Conservation (phyloP, 2,113 vertebrate species). For the Ptyas mucosa region DNA sequence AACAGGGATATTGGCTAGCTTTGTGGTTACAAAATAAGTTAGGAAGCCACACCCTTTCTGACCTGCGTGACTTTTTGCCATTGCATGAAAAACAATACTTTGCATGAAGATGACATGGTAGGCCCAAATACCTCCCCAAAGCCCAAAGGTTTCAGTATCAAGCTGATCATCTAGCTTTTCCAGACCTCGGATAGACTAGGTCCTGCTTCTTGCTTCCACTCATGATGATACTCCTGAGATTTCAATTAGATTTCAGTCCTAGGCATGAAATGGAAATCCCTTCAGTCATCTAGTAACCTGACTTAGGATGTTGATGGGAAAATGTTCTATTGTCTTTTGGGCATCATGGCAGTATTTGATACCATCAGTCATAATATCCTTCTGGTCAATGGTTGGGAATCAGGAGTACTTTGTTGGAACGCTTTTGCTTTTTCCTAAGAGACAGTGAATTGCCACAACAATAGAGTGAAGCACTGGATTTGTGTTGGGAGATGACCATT, state of each 20-base stretch:
- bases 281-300: neutral
- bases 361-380: neutral
- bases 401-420: neutral
- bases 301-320: neutral
- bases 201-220: neutral
- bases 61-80: neutral
- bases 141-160: neutral
- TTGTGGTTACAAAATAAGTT: neutral
- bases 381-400: neutral
- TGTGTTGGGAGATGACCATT: neutral
- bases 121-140: neutral
- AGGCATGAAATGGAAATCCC: neutral
- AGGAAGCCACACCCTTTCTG: neutral
- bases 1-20: neutral
- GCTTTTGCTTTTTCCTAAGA: neutral
- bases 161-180: neutral
- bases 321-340: neutral
- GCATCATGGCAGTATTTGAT: neutral
- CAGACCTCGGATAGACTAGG: neutral
- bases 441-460: neutral
- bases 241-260: neutral
- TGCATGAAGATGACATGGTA: neutral
- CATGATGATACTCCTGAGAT: neutral
- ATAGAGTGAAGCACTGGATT: neutral
- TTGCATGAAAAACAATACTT: neutral